These are phyloP conservation scores for Opisthocomus hoazin DNA, from an alignment of 2,113 vertebrate genomes.

Conservation along the genomic window DNA sequence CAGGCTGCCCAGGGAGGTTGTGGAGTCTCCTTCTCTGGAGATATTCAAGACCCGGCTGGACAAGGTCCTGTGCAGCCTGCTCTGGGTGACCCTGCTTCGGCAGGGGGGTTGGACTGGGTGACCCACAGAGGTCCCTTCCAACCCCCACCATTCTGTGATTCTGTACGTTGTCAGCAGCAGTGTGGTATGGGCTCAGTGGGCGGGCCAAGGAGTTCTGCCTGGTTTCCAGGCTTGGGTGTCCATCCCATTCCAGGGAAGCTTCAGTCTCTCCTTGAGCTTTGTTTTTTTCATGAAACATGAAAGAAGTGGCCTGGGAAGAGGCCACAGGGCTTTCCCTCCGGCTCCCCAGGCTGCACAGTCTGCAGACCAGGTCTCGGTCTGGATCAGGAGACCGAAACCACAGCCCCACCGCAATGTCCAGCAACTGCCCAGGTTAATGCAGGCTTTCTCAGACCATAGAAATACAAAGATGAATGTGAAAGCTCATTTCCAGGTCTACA, in stretches of 20 bases:
- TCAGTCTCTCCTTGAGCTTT: not conserved
- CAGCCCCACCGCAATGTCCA: not conserved
- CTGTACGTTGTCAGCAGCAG: accelerated
- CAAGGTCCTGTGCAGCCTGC: too few relatives aligned
- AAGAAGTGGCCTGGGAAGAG: not conserved
- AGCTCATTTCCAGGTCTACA: not conserved
- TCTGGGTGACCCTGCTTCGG: too few relatives aligned
- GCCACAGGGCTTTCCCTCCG: not conserved
- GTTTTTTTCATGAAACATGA: not conserved
- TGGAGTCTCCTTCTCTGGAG: too few relatives aligned
- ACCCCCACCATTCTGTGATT: too few relatives aligned
- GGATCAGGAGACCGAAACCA: not conserved
- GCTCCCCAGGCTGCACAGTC: not conserved
- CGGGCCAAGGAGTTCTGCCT: not conserved
- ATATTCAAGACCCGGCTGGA: too few relatives aligned
- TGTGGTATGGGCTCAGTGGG: not conserved
- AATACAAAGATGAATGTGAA: not conserved
- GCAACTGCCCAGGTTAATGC: not conserved
- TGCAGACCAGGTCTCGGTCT: not conserved
- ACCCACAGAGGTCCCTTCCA: too few relatives aligned
- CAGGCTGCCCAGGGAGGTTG: too few relatives aligned
- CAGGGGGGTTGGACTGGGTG: too few relatives aligned
- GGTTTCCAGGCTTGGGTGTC: not conserved
- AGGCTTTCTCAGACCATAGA: not conserved
- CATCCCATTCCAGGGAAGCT: too few relatives aligned